Percentiles rank a stretch among this genome's conserved stretches.
Conservation (phyloP, 2,797 vertebrate genomes). For the Sandelia bainsii region DNA sequence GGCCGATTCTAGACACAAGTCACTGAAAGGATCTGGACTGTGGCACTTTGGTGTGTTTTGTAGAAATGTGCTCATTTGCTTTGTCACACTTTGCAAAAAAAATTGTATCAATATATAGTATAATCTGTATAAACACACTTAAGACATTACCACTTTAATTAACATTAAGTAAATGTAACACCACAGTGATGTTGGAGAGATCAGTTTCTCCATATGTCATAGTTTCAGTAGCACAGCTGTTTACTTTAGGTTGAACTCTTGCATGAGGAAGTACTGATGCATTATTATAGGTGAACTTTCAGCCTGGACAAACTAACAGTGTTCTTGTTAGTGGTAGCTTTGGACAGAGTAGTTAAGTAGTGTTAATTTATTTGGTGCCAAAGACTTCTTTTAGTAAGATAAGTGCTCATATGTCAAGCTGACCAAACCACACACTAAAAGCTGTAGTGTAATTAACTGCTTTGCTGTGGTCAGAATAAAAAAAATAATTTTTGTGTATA, state of each 20-base stretch:
- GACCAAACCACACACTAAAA: constrained; percentile 10
- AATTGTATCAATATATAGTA: constrained; percentile 13
- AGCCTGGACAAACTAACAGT: background rate
- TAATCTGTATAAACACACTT: constrained; percentile 17
- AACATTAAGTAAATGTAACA: background rate
- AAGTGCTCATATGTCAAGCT: constrained; percentile 2
- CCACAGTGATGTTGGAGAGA: background rate
- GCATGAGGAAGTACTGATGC: background rate
- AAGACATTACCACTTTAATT: constrained; percentile 4
- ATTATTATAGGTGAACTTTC: background rate
- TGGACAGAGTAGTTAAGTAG: background rate
- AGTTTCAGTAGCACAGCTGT: constrained; percentile 5
- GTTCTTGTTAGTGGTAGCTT: background rate
- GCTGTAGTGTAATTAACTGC: constrained; percentile 22
- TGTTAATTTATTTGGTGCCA: constrained; percentile 5
- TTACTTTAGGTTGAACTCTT: background rate
- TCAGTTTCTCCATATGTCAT: background rate
- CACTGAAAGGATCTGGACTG: constrained; percentile 17
- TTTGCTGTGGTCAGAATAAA: constrained; percentile 11
- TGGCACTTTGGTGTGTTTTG: constrained; percentile 54
- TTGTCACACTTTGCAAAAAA: constrained; percentile 9
- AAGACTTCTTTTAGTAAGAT: background rate
- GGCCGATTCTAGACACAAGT: constrained; percentile 24
- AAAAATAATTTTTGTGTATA: constrained; percentile 4
- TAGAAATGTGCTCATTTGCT: constrained; percentile 22